Evolutionary conservation across 1,140 invertebrate genomes (phyloP).

Genomic region (Caerostris darwini): DNA sequence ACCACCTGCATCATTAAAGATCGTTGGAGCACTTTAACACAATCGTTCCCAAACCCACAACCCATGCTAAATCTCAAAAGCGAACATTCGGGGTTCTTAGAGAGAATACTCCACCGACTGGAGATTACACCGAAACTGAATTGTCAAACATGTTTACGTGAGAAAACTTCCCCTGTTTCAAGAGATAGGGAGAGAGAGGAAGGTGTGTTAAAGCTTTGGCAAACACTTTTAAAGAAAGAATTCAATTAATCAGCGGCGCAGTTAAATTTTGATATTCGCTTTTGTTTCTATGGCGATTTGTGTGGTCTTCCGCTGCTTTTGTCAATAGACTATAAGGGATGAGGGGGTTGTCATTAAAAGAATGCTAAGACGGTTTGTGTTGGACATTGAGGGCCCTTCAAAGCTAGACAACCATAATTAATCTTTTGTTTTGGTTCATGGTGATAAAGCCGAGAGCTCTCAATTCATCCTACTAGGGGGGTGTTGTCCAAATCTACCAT

Average conservation of each 20-base stretch:
- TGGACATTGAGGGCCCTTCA: constrained; percentile 37
- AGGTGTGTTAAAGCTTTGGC: neutral
- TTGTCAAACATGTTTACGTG: neutral
- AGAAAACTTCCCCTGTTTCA: neutral
- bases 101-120: no score
- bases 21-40: no score
- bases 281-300: neutral
- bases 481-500: neutral
- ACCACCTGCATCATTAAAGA: no score
- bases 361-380: constrained; percentile 38
- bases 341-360: constrained; percentile 27
- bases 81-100: neutral
- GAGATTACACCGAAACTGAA: neutral
- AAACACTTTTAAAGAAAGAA: constrained; percentile 43
- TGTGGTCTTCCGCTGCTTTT: constrained; percentile 23
- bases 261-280: constrained; percentile 57
- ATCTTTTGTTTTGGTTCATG: constrained; percentile 58
- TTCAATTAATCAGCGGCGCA: constrained; percentile 26
- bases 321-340: neutral
- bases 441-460: constrained; percentile 44
- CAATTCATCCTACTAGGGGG: neutral
- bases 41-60: no score
- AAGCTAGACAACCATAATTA: constrained; percentile 44
- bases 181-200: neutral
- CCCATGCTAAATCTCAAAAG: neutral